Evolutionary conservation across 1,140 invertebrate genomes (phyloP).

Genomic region (Pogonus chalceus): DNA sequence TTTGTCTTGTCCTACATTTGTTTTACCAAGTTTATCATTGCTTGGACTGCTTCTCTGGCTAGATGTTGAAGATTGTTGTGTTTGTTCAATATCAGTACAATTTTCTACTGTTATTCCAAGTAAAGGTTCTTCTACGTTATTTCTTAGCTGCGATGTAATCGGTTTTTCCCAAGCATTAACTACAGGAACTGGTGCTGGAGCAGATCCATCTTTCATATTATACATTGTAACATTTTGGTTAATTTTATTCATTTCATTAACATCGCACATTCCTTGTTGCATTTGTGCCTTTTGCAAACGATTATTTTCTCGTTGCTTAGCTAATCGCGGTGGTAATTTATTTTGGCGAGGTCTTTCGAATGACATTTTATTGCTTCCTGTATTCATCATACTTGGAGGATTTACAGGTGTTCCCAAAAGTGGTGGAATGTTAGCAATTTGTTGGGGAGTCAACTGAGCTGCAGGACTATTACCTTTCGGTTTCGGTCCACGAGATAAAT

Average conservation of each 20-base stretch:
- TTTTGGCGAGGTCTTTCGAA: conserved; percentile 49
- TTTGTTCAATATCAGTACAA: conserved; percentile 29
- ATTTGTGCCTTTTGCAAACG: conserved; percentile 36
- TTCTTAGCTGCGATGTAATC: conserved; percentile 52
- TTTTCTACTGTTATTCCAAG: conserved; percentile 36
- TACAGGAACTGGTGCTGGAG: conserved; percentile 51
- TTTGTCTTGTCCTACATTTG: conserved; percentile 41
- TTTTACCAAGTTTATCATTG: conserved; percentile 32
- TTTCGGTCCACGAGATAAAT: conserved; percentile 25
- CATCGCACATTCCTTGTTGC: conserved; percentile 32
- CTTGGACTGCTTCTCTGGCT: conserved; percentile 48
- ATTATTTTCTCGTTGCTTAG: conserved; percentile 57
- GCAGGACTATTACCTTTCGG: conserved; percentile 21
- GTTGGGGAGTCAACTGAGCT: conserved; percentile 38
- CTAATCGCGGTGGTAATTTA: conserved; percentile 64
- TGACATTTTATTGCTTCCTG: conserved; percentile 31
- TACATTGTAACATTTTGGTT: conserved; percentile 31
- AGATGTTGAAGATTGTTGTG: conserved; percentile 37
- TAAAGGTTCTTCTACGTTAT: conserved; percentile 27
- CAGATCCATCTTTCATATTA: conserved; percentile 38
- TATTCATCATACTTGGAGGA: conserved; percentile 37
- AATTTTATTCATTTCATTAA: conserved; percentile 37
- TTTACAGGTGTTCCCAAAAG: conserved; percentile 39
- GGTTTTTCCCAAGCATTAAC: conserved; percentile 82
- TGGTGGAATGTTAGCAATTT: conserved; percentile 43